Evolutionary conservation across 1,140 invertebrate genomes (phyloP), one percentile per base, ranked within the genome.

Genomic region (Himalopsyche phryganea): DNA sequence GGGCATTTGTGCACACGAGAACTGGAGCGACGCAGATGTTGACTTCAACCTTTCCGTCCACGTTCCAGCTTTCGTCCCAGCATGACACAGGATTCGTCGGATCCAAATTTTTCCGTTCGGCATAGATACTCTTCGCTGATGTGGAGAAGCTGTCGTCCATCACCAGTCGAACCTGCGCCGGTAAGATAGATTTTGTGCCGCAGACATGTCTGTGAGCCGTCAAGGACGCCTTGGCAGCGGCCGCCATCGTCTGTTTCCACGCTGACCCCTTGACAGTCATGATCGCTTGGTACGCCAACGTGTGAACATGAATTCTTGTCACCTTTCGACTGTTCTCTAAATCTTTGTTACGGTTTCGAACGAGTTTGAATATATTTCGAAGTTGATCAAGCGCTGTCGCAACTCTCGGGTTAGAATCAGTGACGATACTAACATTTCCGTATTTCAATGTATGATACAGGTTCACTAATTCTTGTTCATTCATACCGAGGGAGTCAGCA

Each of bases 401-500:
- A 4, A 93, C 82, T 65, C 90, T 80, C 5, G 92, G 92, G 68
- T 88, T 86, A 10, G 88, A 87, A 68, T 93, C 86, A 1, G 89
- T 81, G 0, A 91, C 83, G 0, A 91, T 70, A 9, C 85, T 89
- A 2, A 91, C 82, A 59, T 88, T 86, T 1, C 88, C 88, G 69
- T 84, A 80, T 50, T 82, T 74, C 42, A 90, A 68, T 1, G 87
- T 80, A 67, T 84, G 86, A 46, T 85, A 80, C 1, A 94, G 68
- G 72, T 92, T 94, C 0, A 85, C 84, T 23, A 93, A 74, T 74
- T 94, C 92, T 68, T 89, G 91, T 70, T 94, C 92, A 70, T 94
- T 94, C 89, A 93, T 92, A 0, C 92, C 92, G 6, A 94, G 74
- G n/a, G 91, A 93, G 66, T 94, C 90, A 0, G 87, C 81, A 72